Conservation (phyloP, 2,888 invertebrate genomes). For the Hymenopus coronatus region DNA sequence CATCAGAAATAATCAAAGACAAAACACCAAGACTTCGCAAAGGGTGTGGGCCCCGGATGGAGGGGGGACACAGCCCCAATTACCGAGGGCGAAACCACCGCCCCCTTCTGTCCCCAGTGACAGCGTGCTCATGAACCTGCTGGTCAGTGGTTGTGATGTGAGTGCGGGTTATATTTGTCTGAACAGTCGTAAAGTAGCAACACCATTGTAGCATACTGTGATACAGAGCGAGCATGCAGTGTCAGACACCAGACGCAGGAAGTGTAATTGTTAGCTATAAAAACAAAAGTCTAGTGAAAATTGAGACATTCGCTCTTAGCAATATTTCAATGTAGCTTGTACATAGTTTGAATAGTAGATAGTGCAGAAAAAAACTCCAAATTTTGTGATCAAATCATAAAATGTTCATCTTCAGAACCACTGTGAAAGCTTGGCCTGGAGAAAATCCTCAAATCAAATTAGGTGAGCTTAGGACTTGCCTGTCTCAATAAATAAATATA, state of each 20-base stretch:
- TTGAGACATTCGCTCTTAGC: neutral
- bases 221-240: neutral
- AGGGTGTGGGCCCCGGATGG: conserved; percentile 24
- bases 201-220: conserved; percentile 6
- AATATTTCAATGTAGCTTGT: neutral
- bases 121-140: conserved; percentile 89
- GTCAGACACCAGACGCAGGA: neutral
- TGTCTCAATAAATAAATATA: neutral
- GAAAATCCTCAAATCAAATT: neutral
- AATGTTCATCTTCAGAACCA: neutral
- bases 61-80: conserved; percentile 16
- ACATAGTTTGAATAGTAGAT: neutral
- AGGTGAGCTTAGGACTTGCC: neutral
- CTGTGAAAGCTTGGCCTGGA: neutral
- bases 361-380: neutral
- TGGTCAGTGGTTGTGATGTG: conserved; percentile 93
- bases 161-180: conserved; percentile 88
- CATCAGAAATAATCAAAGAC: conserved; percentile 37
- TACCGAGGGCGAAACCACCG: neutral
- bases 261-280: neutral
- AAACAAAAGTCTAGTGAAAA: too few species aligned
- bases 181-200: conserved; percentile 48
- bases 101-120: conserved; percentile 48
- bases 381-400: neutral
- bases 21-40: neutral